Conservation (phyloP, 2,113 vertebrate genomes). For the Callionymus lyra region DNA sequence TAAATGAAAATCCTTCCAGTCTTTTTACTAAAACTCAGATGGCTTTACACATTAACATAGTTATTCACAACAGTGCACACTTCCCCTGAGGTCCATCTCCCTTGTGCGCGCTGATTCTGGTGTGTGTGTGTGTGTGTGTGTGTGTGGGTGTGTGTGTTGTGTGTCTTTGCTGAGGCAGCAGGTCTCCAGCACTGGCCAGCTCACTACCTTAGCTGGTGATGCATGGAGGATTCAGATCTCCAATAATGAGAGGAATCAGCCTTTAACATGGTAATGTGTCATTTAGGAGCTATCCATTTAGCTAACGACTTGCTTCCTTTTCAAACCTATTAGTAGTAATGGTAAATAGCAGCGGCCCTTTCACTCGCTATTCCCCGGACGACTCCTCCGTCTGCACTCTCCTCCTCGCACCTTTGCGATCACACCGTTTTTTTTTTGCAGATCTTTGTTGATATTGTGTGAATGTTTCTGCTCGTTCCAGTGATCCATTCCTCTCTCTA, state of each 20-base stretch:
- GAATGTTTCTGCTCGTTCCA: too few relatives aligned
- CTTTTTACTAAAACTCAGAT: too few relatives aligned
- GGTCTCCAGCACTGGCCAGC: constrained; percentile 25
- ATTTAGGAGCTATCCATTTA: constrained; percentile 61
- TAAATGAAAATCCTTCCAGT: too few relatives aligned
- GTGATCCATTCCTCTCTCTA: not conserved
- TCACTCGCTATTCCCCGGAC: constrained; percentile 22
- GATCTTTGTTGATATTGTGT: too few relatives aligned
- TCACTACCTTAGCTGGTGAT: constrained; percentile 40
- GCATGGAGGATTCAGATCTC: constrained; percentile 47
- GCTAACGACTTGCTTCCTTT: constrained; percentile 59
- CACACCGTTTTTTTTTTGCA: too few relatives aligned
- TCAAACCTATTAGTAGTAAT: constrained; percentile 61
- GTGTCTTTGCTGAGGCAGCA: constrained; percentile 48
- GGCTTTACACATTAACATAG: too few relatives aligned
- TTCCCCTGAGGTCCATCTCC: constrained; percentile 1
- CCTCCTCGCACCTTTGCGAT: too few relatives aligned
- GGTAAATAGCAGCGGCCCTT: constrained; percentile 48
- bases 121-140: constrained; percentile 4
- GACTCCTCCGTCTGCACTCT: not conserved
- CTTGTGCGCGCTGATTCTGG: not conserved
- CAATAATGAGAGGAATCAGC: constrained; percentile 57
- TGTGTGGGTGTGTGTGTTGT: not conserved
- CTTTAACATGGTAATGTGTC: constrained; percentile 64
- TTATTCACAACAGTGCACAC: too few relatives aligned